Conservation (phyloP, 2,113 vertebrate species). For the Vicugna pacos region DNA sequence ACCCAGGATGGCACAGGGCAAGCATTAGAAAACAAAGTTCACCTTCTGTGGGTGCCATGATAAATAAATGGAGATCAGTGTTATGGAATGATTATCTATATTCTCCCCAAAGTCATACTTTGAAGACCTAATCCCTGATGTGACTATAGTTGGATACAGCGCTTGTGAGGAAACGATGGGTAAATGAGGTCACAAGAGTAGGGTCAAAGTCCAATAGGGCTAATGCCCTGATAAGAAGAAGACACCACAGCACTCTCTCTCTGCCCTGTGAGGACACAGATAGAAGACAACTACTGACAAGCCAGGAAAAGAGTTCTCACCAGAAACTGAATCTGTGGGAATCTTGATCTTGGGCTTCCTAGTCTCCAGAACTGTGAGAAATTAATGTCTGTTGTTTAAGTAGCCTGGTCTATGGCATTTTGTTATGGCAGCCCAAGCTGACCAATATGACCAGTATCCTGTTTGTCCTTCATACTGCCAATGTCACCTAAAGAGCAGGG, state of each 20-base stretch:
- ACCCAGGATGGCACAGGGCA: neutral
- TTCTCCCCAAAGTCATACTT: neutral
- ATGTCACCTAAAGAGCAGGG: slow-evolving; percentile 30
- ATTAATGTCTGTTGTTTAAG: slow-evolving; percentile 19
- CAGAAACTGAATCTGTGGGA: neutral
- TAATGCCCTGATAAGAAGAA: neutral
- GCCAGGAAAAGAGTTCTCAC: neutral
- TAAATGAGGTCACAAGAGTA: neutral
- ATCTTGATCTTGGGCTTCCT: neutral
- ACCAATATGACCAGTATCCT: slow-evolving; percentile 41
- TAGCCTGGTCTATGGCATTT: neutral
- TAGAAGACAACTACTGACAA: neutral
- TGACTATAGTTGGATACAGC: neutral
- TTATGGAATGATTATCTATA: neutral
- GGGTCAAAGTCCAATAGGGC: neutral
- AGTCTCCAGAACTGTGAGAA: slow-evolving; percentile 24
- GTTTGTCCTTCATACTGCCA: slow-evolving; percentile 30
- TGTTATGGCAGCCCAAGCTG: neutral
- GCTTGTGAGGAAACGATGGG: neutral
- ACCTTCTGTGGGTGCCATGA: neutral
- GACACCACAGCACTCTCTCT: neutral
- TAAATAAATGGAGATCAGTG: slow-evolving; percentile 10
- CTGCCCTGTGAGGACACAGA: neutral
- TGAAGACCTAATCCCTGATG: neutral
- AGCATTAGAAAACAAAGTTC: neutral